These are phyloP conservation scores for Heterotis niloticus DNA, from an alignment of 2,113 vertebrate species.

Conservation along the genomic window DNA sequence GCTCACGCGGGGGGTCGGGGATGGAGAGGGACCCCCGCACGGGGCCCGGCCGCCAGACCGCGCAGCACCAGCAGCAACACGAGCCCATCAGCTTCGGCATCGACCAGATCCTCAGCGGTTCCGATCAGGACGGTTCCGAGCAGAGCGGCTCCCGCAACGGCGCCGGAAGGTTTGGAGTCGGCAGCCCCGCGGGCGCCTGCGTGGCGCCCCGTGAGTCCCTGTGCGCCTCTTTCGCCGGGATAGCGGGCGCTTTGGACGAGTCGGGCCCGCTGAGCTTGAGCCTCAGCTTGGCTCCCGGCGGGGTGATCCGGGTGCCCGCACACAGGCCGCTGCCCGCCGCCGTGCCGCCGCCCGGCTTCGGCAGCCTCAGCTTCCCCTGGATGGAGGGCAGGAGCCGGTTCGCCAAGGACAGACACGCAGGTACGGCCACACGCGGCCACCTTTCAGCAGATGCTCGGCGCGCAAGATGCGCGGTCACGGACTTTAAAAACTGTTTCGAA, in stretches of 20 bases:
- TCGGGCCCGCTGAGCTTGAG: conserved; percentile 82
- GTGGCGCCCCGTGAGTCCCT: conserved; percentile 76
- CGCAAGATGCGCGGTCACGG: too few relatives aligned
- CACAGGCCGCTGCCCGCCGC: conserved; percentile 80
- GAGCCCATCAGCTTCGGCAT: conserved; percentile 93
- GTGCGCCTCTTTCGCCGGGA: conserved; percentile 77
- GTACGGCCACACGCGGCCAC: conserved; percentile 44
- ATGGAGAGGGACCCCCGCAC: conserved; percentile 81
- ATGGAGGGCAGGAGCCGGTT: conserved; percentile 82
- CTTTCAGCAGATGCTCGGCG: too few relatives aligned
- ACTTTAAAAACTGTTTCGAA: too few relatives aligned
- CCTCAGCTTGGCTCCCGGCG: conserved; percentile 79
- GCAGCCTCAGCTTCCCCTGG: conserved; percentile 83
- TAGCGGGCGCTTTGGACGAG: conserved; percentile 80
- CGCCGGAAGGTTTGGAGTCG: conserved; percentile 72
- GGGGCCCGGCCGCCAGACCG: conserved; percentile 61
- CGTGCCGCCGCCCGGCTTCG: conserved; percentile 74
- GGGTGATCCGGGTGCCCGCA: conserved; percentile 82
- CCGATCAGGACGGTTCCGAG: conserved; percentile 76
- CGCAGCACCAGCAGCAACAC: conserved; percentile 63
- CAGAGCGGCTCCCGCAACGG: conserved; percentile 52
- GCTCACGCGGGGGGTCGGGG: conserved; percentile 43
- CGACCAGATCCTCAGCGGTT: conserved; percentile 83
- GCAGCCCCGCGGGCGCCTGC: conserved; percentile 71
- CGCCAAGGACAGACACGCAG: conserved; percentile 82